Evolutionary conservation across 1,140 invertebrate species (phyloP).

Genomic region (Drosophila novamexicana): DNA sequence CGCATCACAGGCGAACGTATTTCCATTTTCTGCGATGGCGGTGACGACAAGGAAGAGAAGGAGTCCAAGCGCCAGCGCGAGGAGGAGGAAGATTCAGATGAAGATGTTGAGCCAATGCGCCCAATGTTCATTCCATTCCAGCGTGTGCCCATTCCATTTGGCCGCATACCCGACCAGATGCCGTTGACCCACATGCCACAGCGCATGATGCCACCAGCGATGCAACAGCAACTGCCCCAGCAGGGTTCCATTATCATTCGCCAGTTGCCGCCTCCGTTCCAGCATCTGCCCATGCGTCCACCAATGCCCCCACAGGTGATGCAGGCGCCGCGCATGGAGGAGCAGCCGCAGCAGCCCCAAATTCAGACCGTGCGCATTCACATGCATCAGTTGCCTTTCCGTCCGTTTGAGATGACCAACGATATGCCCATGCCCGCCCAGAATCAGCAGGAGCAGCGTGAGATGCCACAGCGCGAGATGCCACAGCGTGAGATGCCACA

Average conservation of each 20-base stretch:
- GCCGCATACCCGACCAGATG: conserved; percentile 80
- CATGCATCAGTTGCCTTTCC: conserved; percentile 82
- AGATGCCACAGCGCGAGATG: conserved; percentile 66
- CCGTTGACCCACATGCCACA: conserved; percentile 84
- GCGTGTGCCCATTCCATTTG: conserved; percentile 82
- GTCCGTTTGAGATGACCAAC: conserved; percentile 75
- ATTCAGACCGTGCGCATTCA: conserved; percentile 82
- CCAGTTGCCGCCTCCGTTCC: conserved; percentile 78
- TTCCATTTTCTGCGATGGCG: conserved; percentile 94
- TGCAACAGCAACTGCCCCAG: conserved; percentile 71
- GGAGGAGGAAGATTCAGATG: conserved; percentile 73
- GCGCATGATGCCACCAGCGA: conserved; percentile 79
- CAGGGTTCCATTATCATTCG: conserved; percentile 72
- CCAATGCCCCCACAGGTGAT: conserved; percentile 84
- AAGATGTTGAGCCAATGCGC: conserved; percentile 74
- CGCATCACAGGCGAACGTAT: conserved; percentile 92
- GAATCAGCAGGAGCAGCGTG: conserved; percentile 53
- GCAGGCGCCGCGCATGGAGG: conserved; percentile 83
- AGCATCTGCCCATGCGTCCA: conserved; percentile 83
- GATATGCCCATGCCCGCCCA: conserved; percentile 74
- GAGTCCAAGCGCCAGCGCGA: conserved; percentile 67
- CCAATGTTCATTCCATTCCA: conserved; percentile 84
- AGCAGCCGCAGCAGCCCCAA: conserved; percentile 68
- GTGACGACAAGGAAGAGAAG: conserved; percentile 81
- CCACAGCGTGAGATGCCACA: conserved; percentile 57